A percentile compares a stretch with the other conserved stretches of the same genome.
Conservation (phyloP, 2,797 vertebrate species). For the Coranthus polyacanthus region DNA sequence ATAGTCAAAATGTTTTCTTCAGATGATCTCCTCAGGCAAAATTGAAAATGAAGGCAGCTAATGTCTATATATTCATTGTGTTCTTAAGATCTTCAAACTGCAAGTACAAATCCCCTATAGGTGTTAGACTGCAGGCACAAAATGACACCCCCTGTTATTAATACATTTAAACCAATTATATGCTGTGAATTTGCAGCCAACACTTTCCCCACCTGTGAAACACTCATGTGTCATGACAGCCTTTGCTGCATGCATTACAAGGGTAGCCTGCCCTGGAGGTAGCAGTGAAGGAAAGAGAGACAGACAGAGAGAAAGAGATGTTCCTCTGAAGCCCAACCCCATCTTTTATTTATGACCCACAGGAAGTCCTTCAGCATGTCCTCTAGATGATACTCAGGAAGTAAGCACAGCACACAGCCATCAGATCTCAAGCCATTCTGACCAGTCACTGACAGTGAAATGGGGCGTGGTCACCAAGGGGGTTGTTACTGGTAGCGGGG, state of each 20-base stretch:
- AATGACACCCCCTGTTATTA: slow-evolving; percentile 65
- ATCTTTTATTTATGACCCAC: slow-evolving; percentile 86
- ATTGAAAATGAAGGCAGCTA: slow-evolving; percentile 18
- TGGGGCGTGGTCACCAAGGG: slow-evolving; percentile 59
- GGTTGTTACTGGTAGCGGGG: slow-evolving; percentile 13
- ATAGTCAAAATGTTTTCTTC: slow-evolving; percentile 15
- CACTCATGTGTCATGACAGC: slow-evolving; percentile 68
- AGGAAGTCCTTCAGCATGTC: slow-evolving; percentile 84
- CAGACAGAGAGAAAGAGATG: slow-evolving; percentile 46
- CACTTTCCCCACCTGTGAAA: slow-evolving; percentile 75
- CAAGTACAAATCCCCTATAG: slow-evolving; percentile 30
- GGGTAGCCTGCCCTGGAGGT: slow-evolving; percentile 42
- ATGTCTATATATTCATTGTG: slow-evolving; percentile 1
- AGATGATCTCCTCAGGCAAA: not conserved
- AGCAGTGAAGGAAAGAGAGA: slow-evolving; percentile 5
- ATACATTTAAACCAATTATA: slow-evolving; percentile 74
- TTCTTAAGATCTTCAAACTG: slow-evolving; percentile 33
- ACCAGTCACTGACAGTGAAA: slow-evolving; percentile 60
- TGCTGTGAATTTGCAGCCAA: slow-evolving; percentile 72
- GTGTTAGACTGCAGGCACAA: slow-evolving; percentile 32
- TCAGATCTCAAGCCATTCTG: slow-evolving; percentile 60
- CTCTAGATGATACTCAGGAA: slow-evolving; percentile 85
- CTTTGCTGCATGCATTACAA: slow-evolving; percentile 51
- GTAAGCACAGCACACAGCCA: slow-evolving; percentile 70
- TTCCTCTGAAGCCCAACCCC: slow-evolving; percentile 73